Percentiles rank a stretch among this genome's conserved stretches.
phyloP scores from a whole-genome alignment of 2,113 vertebrate species.

The Leptodactylus fuscus region DNA sequence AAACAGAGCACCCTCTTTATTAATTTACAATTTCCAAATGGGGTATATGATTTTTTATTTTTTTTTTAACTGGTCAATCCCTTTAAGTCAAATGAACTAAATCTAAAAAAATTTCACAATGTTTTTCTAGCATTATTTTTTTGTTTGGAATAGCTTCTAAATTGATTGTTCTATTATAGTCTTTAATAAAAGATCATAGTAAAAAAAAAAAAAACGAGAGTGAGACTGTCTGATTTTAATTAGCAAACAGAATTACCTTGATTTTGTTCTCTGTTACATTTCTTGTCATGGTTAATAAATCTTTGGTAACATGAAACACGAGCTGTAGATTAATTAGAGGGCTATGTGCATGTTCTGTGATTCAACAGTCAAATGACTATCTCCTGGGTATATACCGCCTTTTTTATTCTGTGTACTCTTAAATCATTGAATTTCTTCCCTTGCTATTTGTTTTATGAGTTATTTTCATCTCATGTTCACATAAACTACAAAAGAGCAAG shows the following conservation, averaged over 20 bases:
- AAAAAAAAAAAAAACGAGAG: neutral
- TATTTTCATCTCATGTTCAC: slow-evolving; percentile 35
- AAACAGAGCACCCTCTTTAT: too few relatives aligned
- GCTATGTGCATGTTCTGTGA: slow-evolving; percentile 46
- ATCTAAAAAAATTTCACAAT: too few relatives aligned
- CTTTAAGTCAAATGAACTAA: too few relatives aligned
- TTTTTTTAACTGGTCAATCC: too few relatives aligned
- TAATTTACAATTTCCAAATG: too few relatives aligned
- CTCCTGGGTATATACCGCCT: slow-evolving; percentile 37
- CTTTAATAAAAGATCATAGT: slow-evolving; percentile 15
- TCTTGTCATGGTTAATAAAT: slow-evolving; percentile 57
- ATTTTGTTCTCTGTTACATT: slow-evolving; percentile 53
- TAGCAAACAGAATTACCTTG: slow-evolving; percentile 50
- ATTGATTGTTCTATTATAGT: neutral
- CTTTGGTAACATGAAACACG: slow-evolving; percentile 46
- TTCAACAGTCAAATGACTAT: slow-evolving; percentile 39
- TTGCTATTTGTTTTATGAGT: slow-evolving; percentile 51
- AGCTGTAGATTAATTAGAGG: slow-evolving; percentile 49
- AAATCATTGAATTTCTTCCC: slow-evolving; percentile 49
- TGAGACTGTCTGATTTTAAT: slow-evolving; percentile 31
- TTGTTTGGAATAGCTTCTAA: neutral
- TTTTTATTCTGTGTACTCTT: slow-evolving; percentile 47
- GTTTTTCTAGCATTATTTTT: neutral
- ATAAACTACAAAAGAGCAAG: slow-evolving; percentile 16
- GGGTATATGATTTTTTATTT: too few relatives aligned